Evolutionary conservation across 2,797 vertebrate genomes (phyloP).

Genomic region (Buceros bicornis): DNA sequence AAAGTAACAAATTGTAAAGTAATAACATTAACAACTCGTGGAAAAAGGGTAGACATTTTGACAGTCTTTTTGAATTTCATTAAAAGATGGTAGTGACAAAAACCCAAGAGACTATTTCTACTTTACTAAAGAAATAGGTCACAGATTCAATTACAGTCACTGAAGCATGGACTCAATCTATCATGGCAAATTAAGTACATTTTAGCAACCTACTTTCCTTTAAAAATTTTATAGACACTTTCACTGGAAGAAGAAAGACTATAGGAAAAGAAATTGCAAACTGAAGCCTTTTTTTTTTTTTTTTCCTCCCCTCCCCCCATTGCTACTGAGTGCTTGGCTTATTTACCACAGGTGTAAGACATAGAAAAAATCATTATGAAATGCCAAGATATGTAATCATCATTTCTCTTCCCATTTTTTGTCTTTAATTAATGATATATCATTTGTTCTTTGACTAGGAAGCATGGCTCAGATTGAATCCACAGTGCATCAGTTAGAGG

Average conservation of each 20-base stretch:
- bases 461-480: conserved; percentile 39
- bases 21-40: conserved; percentile 89
- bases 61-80: conserved; percentile 97
- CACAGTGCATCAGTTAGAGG: not conserved
- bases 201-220: conserved; percentile 99
- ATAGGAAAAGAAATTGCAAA: conserved; percentile 88
- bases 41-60: conserved; percentile 91
- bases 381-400: conserved; percentile 58
- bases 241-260: conserved; percentile 94
- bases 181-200: conserved; percentile 99
- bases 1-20: conserved; percentile 87
- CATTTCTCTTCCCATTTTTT: conserved; percentile 37
- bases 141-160: conserved; percentile 99
- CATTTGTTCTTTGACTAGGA: conserved; percentile 61
- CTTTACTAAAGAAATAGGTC: conserved; percentile 99
- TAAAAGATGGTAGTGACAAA: conserved; percentile 97
- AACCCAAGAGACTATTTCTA: conserved; percentile 98
- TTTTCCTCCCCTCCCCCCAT: rapidly evolving
- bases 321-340: conserved; percentile 72
- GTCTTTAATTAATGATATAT: conserved; percentile 73
- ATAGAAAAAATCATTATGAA: conserved; percentile 76
- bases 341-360: conserved; percentile 76
- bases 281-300: not conserved
- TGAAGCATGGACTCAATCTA: conserved; percentile 99
- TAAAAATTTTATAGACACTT: conserved; percentile 99